Base-by-base conservation (phyloP, 2,797 vertebrate species). In the Manis crassicaudata region DNA sequence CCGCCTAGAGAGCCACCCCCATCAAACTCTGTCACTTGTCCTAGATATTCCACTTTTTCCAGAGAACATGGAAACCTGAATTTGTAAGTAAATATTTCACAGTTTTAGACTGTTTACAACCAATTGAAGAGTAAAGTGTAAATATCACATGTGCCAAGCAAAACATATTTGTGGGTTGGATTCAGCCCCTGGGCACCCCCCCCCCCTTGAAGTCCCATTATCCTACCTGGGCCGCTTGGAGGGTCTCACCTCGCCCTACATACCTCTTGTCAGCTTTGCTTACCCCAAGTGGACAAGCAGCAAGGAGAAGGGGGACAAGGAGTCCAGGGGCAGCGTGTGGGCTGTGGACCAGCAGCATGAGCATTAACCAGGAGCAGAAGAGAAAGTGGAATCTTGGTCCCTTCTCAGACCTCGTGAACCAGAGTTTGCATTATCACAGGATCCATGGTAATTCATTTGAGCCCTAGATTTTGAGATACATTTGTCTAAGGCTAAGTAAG, bases 211-310 rank as follows among this genome's bases (percentile, higher is more conserved):
- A 7, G 54, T 50, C 80, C 82, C 14, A 2, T 52, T 18, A 25
- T 6, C 50, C 70, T 1, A 0, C 32, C 0, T 3, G 14, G 68
- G 27, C 27, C 0, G 2, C 5, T 3, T 1, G 0, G 25, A 17
- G 17, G 43, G 3, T 29, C 81, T 52, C 62, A 3, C 17, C 35
- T 52, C 0, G 2, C 23, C 56, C 16, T 67, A 40, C 32, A 20
- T 2, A 0, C 21, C 9, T 5, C 46, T 1, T 0, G 9, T 32
- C 4, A 3, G 43, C 50, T 35, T 21, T 10, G 50, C 23, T 27
- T 3, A 1, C 8, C 37, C 29, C 2, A 0, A 2, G 13, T 0
- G 16, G 27, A 50, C 10, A 13, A 35, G 35, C n/a, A 25, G 18
- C 5, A 0, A 70, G 43, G 13, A 40, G 50, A 46, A 43, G 77